Percentiles rank a stretch among this genome's conserved stretches.
Conservation (phyloP, 2,113 vertebrate species). For the Sialia sialis region DNA sequence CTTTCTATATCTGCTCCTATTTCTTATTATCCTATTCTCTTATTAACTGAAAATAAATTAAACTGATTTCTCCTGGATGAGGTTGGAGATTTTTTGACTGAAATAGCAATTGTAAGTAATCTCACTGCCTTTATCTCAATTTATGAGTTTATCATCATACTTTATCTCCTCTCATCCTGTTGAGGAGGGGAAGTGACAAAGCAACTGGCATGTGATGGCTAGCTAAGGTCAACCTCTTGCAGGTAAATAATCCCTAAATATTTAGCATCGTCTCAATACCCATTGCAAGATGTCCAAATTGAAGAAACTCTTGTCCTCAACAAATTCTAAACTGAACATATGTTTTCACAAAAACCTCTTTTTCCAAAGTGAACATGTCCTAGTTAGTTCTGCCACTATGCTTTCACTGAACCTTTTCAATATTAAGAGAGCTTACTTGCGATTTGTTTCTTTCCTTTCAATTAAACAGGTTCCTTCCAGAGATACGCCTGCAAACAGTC, state of each 20-base stretch:
- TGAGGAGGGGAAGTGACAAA: background rate
- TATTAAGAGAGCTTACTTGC: conserved; percentile 79
- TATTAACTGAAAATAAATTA: background rate
- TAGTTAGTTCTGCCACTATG: background rate
- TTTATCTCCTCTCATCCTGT: background rate
- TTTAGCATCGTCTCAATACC: background rate
- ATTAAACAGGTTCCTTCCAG: conserved; percentile 91
- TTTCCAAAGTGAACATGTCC: background rate
- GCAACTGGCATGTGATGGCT: background rate
- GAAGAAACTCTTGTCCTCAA: background rate
- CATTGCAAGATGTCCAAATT: background rate
- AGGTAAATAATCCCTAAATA: background rate
- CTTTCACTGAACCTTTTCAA: background rate
- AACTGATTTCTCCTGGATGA: background rate
- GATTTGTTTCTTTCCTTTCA: conserved; percentile 95
- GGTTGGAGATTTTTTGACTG: background rate
- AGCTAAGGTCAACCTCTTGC: background rate
- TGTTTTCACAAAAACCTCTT: background rate
- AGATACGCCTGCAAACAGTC: conserved; percentile 92
- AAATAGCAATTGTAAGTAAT: background rate
- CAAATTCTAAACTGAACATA: background rate
- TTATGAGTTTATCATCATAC: rapidly evolving
- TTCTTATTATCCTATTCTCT: background rate
- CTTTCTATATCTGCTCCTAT: background rate
- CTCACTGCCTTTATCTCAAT: background rate